These are phyloP conservation scores for Trichechus manatus DNA, from an alignment of 2,113 vertebrate genomes.

Conservation along the genomic window DNA sequence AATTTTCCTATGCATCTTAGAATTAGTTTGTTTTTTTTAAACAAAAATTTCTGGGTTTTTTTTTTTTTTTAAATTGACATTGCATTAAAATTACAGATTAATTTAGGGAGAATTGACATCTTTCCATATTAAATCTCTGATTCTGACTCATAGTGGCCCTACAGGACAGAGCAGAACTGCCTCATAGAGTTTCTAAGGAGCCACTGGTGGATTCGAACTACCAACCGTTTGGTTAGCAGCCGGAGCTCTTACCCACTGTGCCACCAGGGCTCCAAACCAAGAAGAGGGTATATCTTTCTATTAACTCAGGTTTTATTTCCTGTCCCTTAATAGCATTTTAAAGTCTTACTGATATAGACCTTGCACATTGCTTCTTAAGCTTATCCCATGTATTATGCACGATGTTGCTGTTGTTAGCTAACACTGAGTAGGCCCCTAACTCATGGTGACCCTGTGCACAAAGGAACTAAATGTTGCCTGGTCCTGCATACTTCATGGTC, in stretches of 20 bases:
- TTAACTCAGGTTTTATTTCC: not conserved
- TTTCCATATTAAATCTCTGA: constrained; percentile 27
- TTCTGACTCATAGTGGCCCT: no score
- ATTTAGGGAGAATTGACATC: not conserved
- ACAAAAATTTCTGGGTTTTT: not conserved
- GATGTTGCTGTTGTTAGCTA: no score
- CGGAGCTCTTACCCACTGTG: no score
- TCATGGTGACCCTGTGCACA: not conserved
- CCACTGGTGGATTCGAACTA: no score
- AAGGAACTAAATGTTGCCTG: not conserved
- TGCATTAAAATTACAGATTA: not conserved
- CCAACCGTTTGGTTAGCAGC: no score
- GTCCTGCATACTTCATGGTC: not conserved
- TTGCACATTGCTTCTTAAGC: not conserved
- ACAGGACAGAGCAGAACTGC: no score
- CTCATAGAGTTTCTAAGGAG: no score
- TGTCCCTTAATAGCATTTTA: not conserved
- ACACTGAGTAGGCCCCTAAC: not conserved
- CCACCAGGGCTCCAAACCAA: not conserved
- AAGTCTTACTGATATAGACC: not conserved
- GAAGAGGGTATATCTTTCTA: not conserved
- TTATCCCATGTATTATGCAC: not conserved
- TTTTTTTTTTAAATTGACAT: not conserved
- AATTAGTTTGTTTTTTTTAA: not conserved
- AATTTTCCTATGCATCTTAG: not conserved